A percentile compares a stretch with the other conserved stretches of the same genome.
phyloP scores from a whole-genome alignment of 2,888 invertebrate species.

The Hyposoter didymator region DNA sequence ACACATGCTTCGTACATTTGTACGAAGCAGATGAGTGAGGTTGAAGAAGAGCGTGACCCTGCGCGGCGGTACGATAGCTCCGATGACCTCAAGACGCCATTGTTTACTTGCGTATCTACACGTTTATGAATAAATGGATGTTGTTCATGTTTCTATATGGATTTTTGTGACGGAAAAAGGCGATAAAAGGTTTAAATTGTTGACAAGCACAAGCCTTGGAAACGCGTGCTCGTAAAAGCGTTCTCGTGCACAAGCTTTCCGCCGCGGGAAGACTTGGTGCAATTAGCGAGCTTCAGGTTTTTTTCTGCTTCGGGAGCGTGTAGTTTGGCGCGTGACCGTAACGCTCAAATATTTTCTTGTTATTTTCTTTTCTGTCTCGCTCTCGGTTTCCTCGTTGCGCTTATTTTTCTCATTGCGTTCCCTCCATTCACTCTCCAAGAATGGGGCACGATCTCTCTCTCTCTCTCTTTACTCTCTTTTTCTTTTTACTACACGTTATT shows the following conservation, averaged over 20 bases:
- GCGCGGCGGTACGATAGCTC: constrained; percentile 30
- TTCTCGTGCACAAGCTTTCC: too few species aligned
- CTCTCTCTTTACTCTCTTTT: background rate
- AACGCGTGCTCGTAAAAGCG: constrained; percentile 38
- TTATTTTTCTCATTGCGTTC: constrained; percentile 35
- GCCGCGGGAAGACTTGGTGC: constrained; percentile 35
- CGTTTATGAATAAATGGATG: background rate
- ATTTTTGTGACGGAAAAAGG: background rate
- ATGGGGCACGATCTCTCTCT: background rate
- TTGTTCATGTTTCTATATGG: background rate
- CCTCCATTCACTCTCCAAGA: constrained; percentile 41
- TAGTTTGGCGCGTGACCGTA: constrained; percentile 50
- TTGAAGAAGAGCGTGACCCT: constrained; percentile 32
- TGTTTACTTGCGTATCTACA: background rate
- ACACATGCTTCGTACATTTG: background rate
- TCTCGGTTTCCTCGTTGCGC: background rate
- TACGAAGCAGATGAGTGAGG: constrained; percentile 24
- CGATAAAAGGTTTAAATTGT: constrained; percentile 42
- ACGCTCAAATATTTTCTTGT: constrained; percentile 11
- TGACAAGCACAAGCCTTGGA: constrained; percentile 17
- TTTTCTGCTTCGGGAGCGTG: constrained; percentile 36
- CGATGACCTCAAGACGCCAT: constrained; percentile 25
- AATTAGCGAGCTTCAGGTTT: constrained; percentile 37
- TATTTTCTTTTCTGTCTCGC: constrained; percentile 6
- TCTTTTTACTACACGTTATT: background rate